Evolutionary conservation across 1,140 invertebrate genomes (phyloP).

Genomic region (Papilio polytes): DNA sequence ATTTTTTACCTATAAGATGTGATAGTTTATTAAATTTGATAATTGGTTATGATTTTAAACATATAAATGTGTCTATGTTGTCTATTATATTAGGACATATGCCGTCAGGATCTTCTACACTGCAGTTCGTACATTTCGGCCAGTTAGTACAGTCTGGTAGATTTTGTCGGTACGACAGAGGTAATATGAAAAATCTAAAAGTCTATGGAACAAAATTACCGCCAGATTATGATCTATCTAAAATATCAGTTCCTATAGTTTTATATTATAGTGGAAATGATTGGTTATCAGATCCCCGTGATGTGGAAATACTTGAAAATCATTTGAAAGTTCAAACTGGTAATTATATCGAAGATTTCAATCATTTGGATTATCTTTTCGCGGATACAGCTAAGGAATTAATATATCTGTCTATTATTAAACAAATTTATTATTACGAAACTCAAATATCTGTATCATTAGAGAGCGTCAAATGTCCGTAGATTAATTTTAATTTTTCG

Average conservation of each 20-base stretch:
- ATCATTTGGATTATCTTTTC: conserved; percentile 89
- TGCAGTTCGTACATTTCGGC: conserved; percentile 90
- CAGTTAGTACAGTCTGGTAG: conserved; percentile 84
- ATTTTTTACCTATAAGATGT: conserved; percentile 80
- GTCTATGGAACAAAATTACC: conserved; percentile 82
- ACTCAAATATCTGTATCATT: neutral
- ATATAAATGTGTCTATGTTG: conserved; percentile 84
- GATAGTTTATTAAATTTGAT: conserved; percentile 84
- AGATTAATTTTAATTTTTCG: neutral
- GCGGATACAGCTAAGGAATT: conserved; percentile 84
- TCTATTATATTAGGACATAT: conserved; percentile 90
- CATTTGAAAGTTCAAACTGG: conserved; percentile 75
- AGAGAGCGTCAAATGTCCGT: neutral
- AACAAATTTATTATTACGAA: conserved; percentile 69
- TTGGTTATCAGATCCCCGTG: conserved; percentile 84
- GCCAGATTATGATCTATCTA: conserved; percentile 86
- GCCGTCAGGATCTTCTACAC: conserved; percentile 91
- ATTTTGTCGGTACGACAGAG: conserved; percentile 82
- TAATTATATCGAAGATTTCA: conserved; percentile 85
- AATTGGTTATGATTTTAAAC: conserved; percentile 80
- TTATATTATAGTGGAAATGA: conserved; percentile 88
- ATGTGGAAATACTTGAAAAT: conserved; percentile 84
- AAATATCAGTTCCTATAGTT: conserved; percentile 86
- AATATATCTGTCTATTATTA: conserved; percentile 81
- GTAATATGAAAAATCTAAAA: conserved; percentile 74